phyloP scores from a whole-genome alignment of 2,113 vertebrate genomes.

The Cebus imitator region DNA sequence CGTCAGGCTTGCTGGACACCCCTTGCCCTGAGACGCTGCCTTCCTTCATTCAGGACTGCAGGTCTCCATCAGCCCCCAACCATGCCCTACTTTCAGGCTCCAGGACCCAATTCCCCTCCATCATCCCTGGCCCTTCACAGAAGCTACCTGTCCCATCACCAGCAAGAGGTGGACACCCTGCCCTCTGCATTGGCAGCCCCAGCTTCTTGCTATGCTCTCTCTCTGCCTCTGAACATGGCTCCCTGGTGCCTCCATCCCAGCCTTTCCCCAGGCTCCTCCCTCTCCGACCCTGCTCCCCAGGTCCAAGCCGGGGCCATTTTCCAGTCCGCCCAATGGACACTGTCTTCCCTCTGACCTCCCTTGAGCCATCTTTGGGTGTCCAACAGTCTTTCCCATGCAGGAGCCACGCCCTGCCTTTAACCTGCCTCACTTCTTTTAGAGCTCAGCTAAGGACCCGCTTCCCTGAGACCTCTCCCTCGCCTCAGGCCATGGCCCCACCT shows the following conservation, averaged over 20 bases:
- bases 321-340: accelerated
- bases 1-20: not conserved
- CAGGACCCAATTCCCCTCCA: not conserved
- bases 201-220: not conserved
- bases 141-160: accelerated
- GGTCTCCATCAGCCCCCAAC: not conserved
- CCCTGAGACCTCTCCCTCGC: not conserved
- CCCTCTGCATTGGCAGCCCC: not conserved
- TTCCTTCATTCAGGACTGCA: not conserved
- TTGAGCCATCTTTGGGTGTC: not conserved
- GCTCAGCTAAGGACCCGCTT: not conserved
- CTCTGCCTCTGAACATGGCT: not conserved
- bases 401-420: not conserved
- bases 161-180: accelerated
- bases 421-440: not conserved
- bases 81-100: accelerated
- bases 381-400: not conserved
- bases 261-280: too few relatives aligned
- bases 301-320: not conserved
- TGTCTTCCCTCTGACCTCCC: not conserved
- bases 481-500: not conserved
- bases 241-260: accelerated
- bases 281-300: not conserved
- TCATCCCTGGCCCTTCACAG: not conserved
- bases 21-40: not conserved